Evolutionary conservation across 2,888 invertebrate genomes (phyloP).

Genomic region (Hypselothyrea guttata): DNA sequence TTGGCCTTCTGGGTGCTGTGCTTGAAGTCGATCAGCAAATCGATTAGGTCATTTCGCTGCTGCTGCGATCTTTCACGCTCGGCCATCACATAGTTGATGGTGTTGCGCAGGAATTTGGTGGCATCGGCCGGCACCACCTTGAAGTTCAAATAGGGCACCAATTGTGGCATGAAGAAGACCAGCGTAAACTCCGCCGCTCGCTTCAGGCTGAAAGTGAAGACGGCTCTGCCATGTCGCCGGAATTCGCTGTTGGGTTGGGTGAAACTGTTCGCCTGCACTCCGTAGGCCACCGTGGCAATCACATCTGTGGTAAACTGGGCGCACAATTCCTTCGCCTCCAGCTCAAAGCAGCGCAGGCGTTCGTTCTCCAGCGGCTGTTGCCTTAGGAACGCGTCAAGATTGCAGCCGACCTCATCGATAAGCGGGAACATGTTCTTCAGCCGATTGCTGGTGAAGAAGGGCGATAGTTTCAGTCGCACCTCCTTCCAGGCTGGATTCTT

Average conservation of each 20-base stretch:
- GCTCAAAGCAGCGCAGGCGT: constrained; percentile 54
- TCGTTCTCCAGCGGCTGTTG: constrained; percentile 64
- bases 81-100: constrained; percentile 82
- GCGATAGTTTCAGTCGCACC: constrained; percentile 82
- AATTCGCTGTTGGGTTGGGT: constrained; percentile 82
- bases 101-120: constrained; percentile 79
- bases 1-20: constrained; percentile 77
- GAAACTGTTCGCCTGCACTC: constrained; percentile 82
- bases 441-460: constrained; percentile 82
- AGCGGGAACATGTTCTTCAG: constrained; percentile 80
- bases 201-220: constrained; percentile 78
- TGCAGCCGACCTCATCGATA: constrained; percentile 78
- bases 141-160: constrained; percentile 78
- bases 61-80: constrained; percentile 80
- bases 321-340: constrained; percentile 80
- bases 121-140: constrained; percentile 80
- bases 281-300: constrained; percentile 83
- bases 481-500: constrained; percentile 83
- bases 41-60: constrained; percentile 83
- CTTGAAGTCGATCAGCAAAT: constrained; percentile 83
- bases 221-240: constrained; percentile 80
- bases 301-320: constrained; percentile 82
- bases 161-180: constrained; percentile 82
- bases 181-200: constrained; percentile 80
- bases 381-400: constrained; percentile 72